phyloP scores from a whole-genome alignment of 2,113 vertebrate species.

The Monopterus albus region DNA sequence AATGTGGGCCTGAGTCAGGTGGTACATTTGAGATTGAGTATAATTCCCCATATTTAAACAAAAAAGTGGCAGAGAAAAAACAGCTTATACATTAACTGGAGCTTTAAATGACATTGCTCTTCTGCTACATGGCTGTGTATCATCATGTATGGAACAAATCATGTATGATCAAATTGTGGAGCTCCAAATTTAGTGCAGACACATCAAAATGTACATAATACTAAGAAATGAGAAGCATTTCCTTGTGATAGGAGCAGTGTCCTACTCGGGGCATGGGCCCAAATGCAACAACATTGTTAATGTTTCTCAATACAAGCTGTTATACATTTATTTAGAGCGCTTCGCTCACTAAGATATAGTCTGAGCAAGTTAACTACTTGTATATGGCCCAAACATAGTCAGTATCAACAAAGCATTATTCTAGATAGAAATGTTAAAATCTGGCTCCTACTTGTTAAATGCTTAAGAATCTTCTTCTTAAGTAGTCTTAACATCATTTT shows the following conservation, averaged over 20 bases:
- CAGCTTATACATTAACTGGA: too few species aligned
- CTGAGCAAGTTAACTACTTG: background rate
- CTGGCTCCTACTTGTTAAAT: slow-evolving; percentile 28
- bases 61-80: too few species aligned
- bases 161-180: too few species aligned
- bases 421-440: slow-evolving; percentile 2
- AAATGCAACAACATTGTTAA: background rate
- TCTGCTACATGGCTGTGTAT: too few species aligned
- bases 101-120: too few species aligned
- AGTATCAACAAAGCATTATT: background rate
- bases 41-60: too few species aligned
- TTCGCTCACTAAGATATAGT: background rate
- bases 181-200: background rate
- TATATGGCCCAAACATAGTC: background rate
- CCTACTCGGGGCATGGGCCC: too few species aligned
- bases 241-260: too few species aligned
- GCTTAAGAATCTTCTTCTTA: slow-evolving; percentile 22
- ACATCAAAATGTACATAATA: background rate
- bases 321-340: background rate
- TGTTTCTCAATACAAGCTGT: background rate
- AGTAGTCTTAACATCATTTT: slow-evolving; percentile 28
- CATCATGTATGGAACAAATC: too few species aligned
- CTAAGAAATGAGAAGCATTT: background rate
- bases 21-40: too few species aligned
- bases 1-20: too few species aligned